A percentile compares a stretch with the other conserved stretches of the same genome.
These are phyloP conservation scores for Neoscelio sp. DNA, from an alignment of 2,888 invertebrate species.

Conservation along the genomic window DNA sequence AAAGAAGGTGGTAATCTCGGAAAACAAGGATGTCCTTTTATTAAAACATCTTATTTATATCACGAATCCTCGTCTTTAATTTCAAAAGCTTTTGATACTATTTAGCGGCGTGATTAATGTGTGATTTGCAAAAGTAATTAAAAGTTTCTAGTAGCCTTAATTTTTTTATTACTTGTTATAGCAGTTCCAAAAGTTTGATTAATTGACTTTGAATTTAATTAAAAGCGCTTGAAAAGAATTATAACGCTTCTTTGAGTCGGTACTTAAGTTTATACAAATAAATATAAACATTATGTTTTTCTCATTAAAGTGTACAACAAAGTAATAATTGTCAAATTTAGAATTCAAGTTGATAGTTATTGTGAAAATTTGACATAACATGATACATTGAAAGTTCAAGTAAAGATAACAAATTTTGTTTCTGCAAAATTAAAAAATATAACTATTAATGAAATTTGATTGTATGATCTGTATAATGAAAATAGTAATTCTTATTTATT, in stretches of 20 bases:
- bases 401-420: no score
- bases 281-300: no score
- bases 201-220: slow-evolving; percentile 22
- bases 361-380: no score
- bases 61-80: background rate
- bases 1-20: slow-evolving; percentile 35
- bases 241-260: slow-evolving; percentile 4
- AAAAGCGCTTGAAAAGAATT: slow-evolving; percentile 9
- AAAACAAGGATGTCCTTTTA: slow-evolving; percentile 18
- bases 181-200: background rate
- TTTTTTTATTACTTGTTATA: slow-evolving; percentile 10
- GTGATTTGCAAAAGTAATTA: slow-evolving; percentile 30
- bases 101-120: slow-evolving; percentile 16
- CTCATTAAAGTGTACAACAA: no score
- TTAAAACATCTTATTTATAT: background rate
- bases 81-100: slow-evolving; percentile 1
- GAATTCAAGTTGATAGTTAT: no score
- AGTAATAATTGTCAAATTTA: no score
- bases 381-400: no score
- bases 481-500: no score
- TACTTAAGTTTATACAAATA: no score
- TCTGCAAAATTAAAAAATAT: no score
- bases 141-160: slow-evolving; percentile 24
- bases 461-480: no score
- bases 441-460: no score